These are phyloP conservation scores for Maconellicoccus hirsutus DNA, from an alignment of 1,140 invertebrate genomes.

Conservation along the genomic window DNA sequence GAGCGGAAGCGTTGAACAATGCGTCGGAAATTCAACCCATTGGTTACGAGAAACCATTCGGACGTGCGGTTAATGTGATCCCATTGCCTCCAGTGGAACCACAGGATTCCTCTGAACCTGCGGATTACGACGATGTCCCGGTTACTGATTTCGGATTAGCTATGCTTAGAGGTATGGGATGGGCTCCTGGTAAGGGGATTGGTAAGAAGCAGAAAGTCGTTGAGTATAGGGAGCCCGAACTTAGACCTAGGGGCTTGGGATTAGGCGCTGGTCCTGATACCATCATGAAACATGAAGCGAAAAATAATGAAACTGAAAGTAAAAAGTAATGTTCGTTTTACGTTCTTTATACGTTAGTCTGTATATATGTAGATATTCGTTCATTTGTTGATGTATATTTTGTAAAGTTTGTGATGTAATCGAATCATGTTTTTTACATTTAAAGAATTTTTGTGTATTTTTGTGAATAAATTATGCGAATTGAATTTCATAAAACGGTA, in stretches of 20 bases:
- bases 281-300: background rate
- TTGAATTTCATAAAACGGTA: too few species aligned
- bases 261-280: conserved; percentile 54
- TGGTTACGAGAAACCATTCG: conserved; percentile 36
- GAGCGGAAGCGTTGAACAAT: conserved; percentile 31
- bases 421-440: too few species aligned
- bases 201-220: conserved; percentile 41
- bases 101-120: conserved; percentile 55
- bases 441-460: too few species aligned
- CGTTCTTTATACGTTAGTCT: too few species aligned
- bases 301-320: too few species aligned
- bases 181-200: conserved; percentile 62
- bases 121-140: conserved; percentile 84
- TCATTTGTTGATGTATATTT: too few species aligned
- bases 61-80: conserved; percentile 33
- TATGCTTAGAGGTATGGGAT: conserved; percentile 90
- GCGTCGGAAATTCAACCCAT: conserved; percentile 35
- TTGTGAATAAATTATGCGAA: too few species aligned
- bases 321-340: too few species aligned
- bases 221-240: conserved; percentile 41
- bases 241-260: conserved; percentile 81
- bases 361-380: too few species aligned
- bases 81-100: conserved; percentile 41
- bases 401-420: too few species aligned
- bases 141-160: conserved; percentile 79